Percentiles rank a stretch among this genome's conserved stretches.
These are phyloP conservation scores for Himantopus leucocephalus DNA, from an alignment of 2,113 vertebrate genomes.

Conservation along the genomic window DNA sequence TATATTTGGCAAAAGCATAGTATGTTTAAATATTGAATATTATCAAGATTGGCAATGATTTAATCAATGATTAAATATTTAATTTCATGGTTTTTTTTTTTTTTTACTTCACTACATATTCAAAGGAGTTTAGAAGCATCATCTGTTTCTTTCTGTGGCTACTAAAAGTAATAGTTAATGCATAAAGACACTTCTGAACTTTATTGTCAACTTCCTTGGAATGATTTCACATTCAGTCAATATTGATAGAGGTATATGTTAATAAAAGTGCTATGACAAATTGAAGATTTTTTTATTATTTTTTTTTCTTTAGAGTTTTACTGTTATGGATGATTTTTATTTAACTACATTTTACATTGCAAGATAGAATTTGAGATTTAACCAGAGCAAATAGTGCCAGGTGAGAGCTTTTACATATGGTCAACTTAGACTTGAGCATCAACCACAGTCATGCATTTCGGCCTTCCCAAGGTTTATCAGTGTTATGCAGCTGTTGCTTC, in stretches of 20 bases:
- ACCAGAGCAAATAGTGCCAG: not conserved
- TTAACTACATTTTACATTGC: not conserved
- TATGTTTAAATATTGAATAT: not conserved
- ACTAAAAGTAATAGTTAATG: not conserved
- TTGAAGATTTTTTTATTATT: not conserved
- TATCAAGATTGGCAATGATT: not conserved
- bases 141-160: not conserved
- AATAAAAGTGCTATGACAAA: not conserved
- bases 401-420: not conserved
- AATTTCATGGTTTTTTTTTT: not conserved
- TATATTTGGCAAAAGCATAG: not conserved
- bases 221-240: not conserved
- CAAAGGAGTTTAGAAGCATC: not conserved
- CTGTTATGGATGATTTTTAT: not conserved
- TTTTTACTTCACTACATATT: not conserved
- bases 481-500: conserved; percentile 48
- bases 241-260: not conserved
- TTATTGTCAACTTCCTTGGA: not conserved
- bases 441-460: not conserved
- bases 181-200: not conserved
- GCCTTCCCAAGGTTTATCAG: conserved; percentile 59
- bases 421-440: not conserved
- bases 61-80: not conserved
- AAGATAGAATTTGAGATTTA: not conserved
- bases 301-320: not conserved